A percentile compares a stretch with the other conserved stretches of the same genome.
phyloP scores from a whole-genome alignment of 1,140 invertebrate genomes.

The Gryon sp. region DNA sequence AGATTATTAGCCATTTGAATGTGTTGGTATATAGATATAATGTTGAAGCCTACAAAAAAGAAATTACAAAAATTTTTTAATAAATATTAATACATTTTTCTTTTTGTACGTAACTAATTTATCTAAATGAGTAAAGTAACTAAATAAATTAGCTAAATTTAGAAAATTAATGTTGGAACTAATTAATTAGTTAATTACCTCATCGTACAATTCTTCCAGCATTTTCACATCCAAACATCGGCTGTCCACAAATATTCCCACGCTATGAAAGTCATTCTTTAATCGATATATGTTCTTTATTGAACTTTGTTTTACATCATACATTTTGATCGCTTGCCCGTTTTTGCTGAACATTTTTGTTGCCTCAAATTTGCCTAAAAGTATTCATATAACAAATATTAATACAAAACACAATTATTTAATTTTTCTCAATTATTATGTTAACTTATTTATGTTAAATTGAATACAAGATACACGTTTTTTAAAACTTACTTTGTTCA shows the following conservation, averaged over 20 bases:
- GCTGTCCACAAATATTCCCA: slow-evolving; percentile 1
- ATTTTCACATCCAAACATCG: background rate
- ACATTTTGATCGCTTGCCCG: background rate
- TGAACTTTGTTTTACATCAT: background rate
- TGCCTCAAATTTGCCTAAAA: background rate
- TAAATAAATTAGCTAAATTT: too few relatives aligned
- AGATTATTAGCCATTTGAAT: slow-evolving; percentile 4
- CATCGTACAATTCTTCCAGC: background rate
- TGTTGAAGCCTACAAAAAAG: background rate
- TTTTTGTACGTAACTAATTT: too few relatives aligned
- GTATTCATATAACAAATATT: background rate
- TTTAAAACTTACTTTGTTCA: background rate
- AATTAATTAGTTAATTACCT: too few relatives aligned
- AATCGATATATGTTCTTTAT: background rate
- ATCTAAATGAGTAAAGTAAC: too few relatives aligned
- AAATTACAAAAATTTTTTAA: background rate
- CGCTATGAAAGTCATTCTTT: background rate
- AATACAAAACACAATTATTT: background rate
- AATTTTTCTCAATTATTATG: too few relatives aligned
- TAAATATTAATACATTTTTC: too few relatives aligned
- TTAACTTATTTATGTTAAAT: too few relatives aligned
- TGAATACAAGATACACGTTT: too few relatives aligned
- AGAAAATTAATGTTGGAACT: too few relatives aligned
- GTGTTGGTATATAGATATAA: background rate
- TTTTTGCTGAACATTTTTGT: slow-evolving; percentile 1